A percentile compares a stretch with the other conserved stretches of the same genome.
Conservation (phyloP, 1,140 invertebrate species). For the Drosophila lowei region DNA sequence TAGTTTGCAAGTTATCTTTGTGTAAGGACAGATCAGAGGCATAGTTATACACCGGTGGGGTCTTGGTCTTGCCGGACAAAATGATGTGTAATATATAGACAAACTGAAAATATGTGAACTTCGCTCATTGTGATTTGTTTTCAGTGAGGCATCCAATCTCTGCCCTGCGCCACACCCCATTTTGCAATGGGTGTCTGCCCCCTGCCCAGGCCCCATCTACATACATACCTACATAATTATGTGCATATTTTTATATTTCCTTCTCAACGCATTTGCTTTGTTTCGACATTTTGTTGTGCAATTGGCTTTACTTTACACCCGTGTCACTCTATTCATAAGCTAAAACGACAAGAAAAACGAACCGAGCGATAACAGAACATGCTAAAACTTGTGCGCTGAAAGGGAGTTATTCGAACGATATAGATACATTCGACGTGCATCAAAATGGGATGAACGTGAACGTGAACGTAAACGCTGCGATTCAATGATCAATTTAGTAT, state of each 20-base stretch:
- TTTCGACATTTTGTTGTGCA: slow-evolving; percentile 27
- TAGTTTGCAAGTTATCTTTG: slow-evolving; percentile 65
- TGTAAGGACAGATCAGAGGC: slow-evolving; percentile 22
- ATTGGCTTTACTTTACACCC: slow-evolving; percentile 13
- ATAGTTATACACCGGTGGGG: slow-evolving; percentile 49
- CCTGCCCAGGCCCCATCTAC: slow-evolving; percentile 10
- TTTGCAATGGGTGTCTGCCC: slow-evolving; percentile 37
- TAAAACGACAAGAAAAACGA: slow-evolving; percentile 14
- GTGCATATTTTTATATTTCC: slow-evolving; percentile 38
- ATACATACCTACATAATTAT: slow-evolving; percentile 14
- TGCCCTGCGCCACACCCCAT: slow-evolving; percentile 13
- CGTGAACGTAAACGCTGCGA: slow-evolving; percentile 59
- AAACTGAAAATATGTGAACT: slow-evolving; percentile 49
- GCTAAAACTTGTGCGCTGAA: slow-evolving; percentile 27
- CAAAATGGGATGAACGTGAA: slow-evolving; percentile 37
- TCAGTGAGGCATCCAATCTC: slow-evolving; percentile 11
- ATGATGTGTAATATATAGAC: slow-evolving; percentile 44
- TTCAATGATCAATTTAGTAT: slow-evolving; percentile 69
- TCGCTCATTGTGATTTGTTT: slow-evolving; percentile 63
- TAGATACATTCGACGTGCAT: slow-evolving; percentile 54
- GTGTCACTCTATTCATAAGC: slow-evolving; percentile 9
- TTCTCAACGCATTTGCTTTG: slow-evolving; percentile 50
- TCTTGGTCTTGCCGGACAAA: slow-evolving; percentile 23
- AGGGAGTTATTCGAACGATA: slow-evolving; percentile 45
- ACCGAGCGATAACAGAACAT: slow-evolving; percentile 34